Percentiles rank a stretch among this genome's conserved stretches.
These are phyloP conservation scores for Protaetia brevitarsis DNA, from an alignment of 1,140 invertebrate species.

Conservation along the genomic window DNA sequence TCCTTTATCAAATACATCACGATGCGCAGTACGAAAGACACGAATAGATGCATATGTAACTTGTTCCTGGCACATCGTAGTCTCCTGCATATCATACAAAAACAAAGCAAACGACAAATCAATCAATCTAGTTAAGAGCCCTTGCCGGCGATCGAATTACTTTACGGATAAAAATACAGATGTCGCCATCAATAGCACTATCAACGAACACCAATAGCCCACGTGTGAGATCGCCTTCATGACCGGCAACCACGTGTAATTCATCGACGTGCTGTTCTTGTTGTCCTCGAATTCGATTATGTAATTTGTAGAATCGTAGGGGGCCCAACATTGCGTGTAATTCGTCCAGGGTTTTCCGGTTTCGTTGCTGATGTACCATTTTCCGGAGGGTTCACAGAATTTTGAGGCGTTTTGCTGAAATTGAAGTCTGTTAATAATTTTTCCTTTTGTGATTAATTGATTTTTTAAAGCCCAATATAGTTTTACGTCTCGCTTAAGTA, in stretches of 20 bases:
- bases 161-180: constrained; percentile 65
- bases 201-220: constrained; percentile 68
- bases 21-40: constrained; percentile 64
- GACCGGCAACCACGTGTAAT: constrained; percentile 58
- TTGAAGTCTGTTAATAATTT: no score
- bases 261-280: constrained; percentile 31
- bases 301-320: constrained; percentile 25
- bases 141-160: constrained; percentile 54
- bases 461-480: no score
- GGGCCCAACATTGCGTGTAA: constrained; percentile 53
- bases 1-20: constrained; percentile 60
- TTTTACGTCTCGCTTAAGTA: no score
- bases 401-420: constrained; percentile 55
- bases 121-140: constrained; percentile 18
- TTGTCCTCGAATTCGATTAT: constrained; percentile 24
- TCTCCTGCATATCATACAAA: constrained; percentile 49
- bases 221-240: constrained; percentile 64
- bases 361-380: constrained; percentile 53
- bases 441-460: no score
- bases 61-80: constrained; percentile 65
- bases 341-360: constrained; percentile 57
- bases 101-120: not conserved
- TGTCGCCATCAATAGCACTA: constrained; percentile 63
- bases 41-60: constrained; percentile 67
- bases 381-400: constrained; percentile 55